Evolutionary conservation across 2,113 vertebrate genomes (phyloP), one percentile per base, ranked within the genome.

Genomic region (Charadrius vociferus): DNA sequence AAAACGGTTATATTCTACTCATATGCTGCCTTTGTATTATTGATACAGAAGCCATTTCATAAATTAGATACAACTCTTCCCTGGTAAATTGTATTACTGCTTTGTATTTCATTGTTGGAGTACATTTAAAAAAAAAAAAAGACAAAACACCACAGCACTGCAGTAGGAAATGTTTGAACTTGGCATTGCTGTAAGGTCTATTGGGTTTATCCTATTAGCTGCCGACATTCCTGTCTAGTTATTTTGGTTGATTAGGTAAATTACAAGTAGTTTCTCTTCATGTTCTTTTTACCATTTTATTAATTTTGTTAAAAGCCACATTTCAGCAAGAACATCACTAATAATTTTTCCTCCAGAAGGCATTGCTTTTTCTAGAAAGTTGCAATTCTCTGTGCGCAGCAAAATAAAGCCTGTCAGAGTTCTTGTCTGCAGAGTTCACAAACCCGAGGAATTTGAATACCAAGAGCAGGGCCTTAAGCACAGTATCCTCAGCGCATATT

Each of bases 31-130:
- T 97, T 98, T 97, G 97, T 97, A 34, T 85, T 59, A 37, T 50
- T 81, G 97, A 96, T 95, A 96, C 67, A 96, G 85, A 80, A 97
- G 73, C 91, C 26, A 58, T 97, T 98, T 97, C 78, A 43, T 93
- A 96, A 97, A 95, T 95, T 85, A 91, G 90, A 73, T 90, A 78
- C 92, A 95, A 82, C 95, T 97, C 93, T 97, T 95, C 68, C 80
- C 53, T 41, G 73, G 78, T 70, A 95, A 97, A 96, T 95, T 86
- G 87, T 70, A 49, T 95, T 94, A 88, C 85, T 58, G 53, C 66
- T 93, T 93, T 61, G 20, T 67, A 49, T 86, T 90, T 92, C 59
- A 12, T 53, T 86, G 73, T 79, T 88, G 62, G 41, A 23, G 29
- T 70, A 49, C 39, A 20, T 62, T 75, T 81, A 11, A 20, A 14